phyloP scores from a whole-genome alignment of 2,888 invertebrate genomes.

The Phlogophora meticulosa region DNA sequence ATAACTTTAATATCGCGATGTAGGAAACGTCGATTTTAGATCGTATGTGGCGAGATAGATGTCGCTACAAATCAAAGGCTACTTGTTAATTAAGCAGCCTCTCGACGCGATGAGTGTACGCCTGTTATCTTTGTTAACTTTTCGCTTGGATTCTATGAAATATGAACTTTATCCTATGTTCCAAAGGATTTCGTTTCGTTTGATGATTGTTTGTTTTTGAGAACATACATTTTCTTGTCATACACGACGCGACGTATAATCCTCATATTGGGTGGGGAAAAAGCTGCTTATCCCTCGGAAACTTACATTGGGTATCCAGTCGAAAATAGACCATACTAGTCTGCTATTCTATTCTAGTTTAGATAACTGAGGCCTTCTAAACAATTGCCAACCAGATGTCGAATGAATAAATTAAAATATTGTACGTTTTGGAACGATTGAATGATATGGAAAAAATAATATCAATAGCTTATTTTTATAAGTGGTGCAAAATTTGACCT shows the following conservation, averaged over 20 bases:
- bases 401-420: background rate
- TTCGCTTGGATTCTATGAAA: constrained; percentile 43
- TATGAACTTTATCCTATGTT: constrained; percentile 52
- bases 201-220: constrained; percentile 13
- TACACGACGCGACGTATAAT: constrained; percentile 29
- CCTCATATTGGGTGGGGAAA: constrained; percentile 4
- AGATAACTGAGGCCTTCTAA: too few relatives aligned
- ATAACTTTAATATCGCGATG: too few relatives aligned
- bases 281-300: background rate
- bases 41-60: too few relatives aligned
- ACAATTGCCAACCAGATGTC: background rate
- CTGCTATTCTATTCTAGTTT: too few relatives aligned
- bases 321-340: too few relatives aligned
- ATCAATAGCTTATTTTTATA: constrained; percentile 3
- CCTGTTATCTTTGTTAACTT: constrained; percentile 51
- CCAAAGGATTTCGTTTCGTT: constrained; percentile 46
- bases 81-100: constrained; percentile 69
- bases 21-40: too few relatives aligned
- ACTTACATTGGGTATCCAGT: constrained; percentile 11
- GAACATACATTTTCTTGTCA: constrained; percentile 39
- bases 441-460: background rate
- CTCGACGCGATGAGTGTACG: constrained; percentile 49
- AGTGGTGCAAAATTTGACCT: background rate
- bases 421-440: background rate
- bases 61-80: constrained; percentile 65